Evolutionary conservation across 2,888 invertebrate species (phyloP), one percentile per base, ranked within the genome.

Genomic region (Noctua pronuba): DNA sequence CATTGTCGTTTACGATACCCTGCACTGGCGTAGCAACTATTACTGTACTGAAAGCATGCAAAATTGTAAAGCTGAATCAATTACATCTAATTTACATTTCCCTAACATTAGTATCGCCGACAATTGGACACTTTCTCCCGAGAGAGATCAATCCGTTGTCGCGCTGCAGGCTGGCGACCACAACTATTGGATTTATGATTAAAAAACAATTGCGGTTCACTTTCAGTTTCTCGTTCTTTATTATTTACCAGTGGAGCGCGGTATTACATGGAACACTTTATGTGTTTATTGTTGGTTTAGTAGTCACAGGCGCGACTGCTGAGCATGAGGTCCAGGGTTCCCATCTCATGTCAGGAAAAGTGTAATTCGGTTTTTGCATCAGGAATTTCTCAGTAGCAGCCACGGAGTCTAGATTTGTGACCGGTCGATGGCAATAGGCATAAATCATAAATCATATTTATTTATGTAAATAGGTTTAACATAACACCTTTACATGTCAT

Each of bases 151-250:
- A 18, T 66, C 49, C 28, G 65, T 65, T 38, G 74, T 52, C 46
- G 55, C 6, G 81, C n/a, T 65, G 41, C 38, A 24, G 3, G 16
- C n/a, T 28, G 28, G 2, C 35, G 13, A 75, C 79, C 79, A 28
- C 79, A 49, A 11, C 41, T 6, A 58, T 35, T 64, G 55, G 6
- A 35, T 55, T 70, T 41, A 16, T 49, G 70, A 35, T 52, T 67
- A 49, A 41, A 60, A 82, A 73, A 55, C 60, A 35, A 73, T 79
- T 79, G 84, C 21, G 84, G 73, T 73, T 7, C 10, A 21, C 41
- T 72, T 66, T 67, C 55, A 8, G 5, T 41, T 75, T 69, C 13
- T 21, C 11, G 2, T n/a, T 28, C 11, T 41, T 49, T 62, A 60
- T n/a, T 44, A 31, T 82, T 75, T 13, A 24, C 7, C 16, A 46